A percentile compares a stretch with the other conserved stretches of the same genome.
phyloP scores from a whole-genome alignment of 2,888 invertebrate species.

The Autographa pulchrina region DNA sequence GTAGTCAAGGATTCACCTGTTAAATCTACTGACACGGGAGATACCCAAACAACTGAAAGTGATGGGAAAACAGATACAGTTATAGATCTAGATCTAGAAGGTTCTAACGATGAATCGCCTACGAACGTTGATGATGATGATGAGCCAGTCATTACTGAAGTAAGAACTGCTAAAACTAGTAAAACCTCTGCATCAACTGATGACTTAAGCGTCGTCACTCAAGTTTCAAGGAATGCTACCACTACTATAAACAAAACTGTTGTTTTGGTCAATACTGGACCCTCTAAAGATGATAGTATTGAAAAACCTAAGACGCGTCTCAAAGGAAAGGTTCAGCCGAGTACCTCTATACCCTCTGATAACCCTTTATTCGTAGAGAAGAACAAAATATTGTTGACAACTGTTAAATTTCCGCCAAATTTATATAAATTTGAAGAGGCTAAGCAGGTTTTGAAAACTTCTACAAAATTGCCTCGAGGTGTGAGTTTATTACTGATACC shows the following conservation, averaged over 20 bases:
- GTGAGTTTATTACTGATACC: slow-evolving; percentile 65
- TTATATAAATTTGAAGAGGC: slow-evolving; percentile 31
- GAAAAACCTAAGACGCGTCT: not conserved
- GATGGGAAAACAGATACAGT: not conserved
- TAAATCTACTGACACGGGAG: not conserved
- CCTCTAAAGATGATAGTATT: not conserved
- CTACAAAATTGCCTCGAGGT: slow-evolving; percentile 62
- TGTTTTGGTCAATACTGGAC: not conserved
- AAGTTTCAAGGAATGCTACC: not conserved
- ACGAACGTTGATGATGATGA: not conserved
- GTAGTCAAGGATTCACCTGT: not conserved
- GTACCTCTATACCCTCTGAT: slow-evolving; percentile 49
- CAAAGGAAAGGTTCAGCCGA: not conserved
- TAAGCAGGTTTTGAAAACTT: slow-evolving; percentile 17
- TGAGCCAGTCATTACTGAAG: slow-evolving; percentile 13
- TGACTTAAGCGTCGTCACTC: slow-evolving; percentile 25
- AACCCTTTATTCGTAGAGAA: slow-evolving; percentile 76
- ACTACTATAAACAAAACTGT: not conserved
- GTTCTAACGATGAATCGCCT: not conserved
- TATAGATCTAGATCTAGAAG: slow-evolving; percentile 34
- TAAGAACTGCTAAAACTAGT: not conserved
- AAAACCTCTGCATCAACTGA: slow-evolving; percentile 10
- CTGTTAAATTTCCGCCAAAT: slow-evolving; percentile 63
- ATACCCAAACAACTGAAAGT: not conserved
- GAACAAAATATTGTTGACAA: slow-evolving; percentile 81